A percentile compares a stretch with the other conserved stretches of the same genome.
Evolutionary conservation across 2,113 vertebrate species (phyloP).

Genomic region (Macquaria ambigua): DNA sequence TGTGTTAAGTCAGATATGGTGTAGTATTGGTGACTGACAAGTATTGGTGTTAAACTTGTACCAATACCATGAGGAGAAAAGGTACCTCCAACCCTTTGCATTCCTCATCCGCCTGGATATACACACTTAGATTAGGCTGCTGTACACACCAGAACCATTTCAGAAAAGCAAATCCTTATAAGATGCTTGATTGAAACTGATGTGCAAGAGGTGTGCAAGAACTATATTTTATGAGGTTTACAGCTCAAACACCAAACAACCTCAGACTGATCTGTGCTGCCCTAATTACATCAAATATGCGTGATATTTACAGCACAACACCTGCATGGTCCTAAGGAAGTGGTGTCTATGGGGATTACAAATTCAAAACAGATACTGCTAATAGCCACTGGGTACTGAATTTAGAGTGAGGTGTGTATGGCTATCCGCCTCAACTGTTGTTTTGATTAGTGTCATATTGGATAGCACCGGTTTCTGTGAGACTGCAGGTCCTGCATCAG

Average conservation of each 20-base stretch:
- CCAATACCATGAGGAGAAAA: neutral
- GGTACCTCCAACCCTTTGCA: neutral
- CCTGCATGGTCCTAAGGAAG: neutral
- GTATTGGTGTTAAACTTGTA: neutral
- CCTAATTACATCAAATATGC: constrained; percentile 13
- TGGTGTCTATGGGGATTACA: neutral
- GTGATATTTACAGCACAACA: constrained; percentile 25
- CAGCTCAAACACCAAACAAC: neutral
- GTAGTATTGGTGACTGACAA: no score
- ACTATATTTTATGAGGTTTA: neutral
- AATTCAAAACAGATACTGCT: constrained; percentile 30
- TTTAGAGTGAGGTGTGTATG: constrained; percentile 27
- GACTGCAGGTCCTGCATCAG: constrained; percentile 40
- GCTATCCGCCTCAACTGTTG: constrained; percentile 26
- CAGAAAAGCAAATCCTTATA: constrained; percentile 5
- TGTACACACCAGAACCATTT: neutral
- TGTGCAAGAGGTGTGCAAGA: neutral
- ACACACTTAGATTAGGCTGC: neutral
- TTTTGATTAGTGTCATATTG: constrained; percentile 52
- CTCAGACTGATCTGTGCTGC: neutral
- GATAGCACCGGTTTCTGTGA: constrained; percentile 31
- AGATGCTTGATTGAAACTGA: neutral
- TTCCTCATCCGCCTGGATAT: neutral
- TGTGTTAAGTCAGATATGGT: neutral
- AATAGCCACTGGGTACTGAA: constrained; percentile 28